Evolutionary conservation across 1,140 invertebrate species (phyloP), one percentile per base, ranked within the genome.

Genomic region (Drosophila eugracilis): DNA sequence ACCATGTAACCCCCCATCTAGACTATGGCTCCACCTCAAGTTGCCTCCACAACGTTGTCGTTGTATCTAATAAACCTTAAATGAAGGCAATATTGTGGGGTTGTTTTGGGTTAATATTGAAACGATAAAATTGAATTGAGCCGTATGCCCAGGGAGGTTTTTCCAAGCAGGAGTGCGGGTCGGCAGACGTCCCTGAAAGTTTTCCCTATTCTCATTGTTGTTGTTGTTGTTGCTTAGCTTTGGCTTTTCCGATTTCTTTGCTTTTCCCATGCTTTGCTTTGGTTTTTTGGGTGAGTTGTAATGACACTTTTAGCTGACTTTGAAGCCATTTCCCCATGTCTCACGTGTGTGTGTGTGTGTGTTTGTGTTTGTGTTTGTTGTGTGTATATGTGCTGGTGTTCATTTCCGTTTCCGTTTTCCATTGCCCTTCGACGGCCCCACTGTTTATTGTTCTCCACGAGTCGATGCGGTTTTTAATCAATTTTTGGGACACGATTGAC

Each of bases 61-160:
- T 86, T 90, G 81, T 81, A 76, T 78, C 88, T 90, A 90, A 90
- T 90, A 90, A 90, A 90, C 88, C 88, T 90, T 90, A 90, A 90
- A 90, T 90, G 88, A 90, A 84, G 83, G 86, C 88, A 90, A 90
- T 90, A 90, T 90, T 90, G 88, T 88, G 88, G 88, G 84, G 88
- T 84, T 90, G 83, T 90, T 90, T 90, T 88, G 88, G 88, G 88
- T 90, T 90, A 84, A 90, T 90, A 80, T 90, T 89, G 88, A 80
- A 84, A 90, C 78, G 83, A 90, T 88, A 90, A 90, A 90, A 90
- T 88, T 84, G 76, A 90, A 90, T 90, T 90, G 88, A 80, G 88
- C 78, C 83, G 44, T 78, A 70, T 80, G 81, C 75, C 79, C 39
- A 72, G 66, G 41, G 63, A 52, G 47, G 32, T 62, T 42, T 48